Conservation (phyloP, 2,797 vertebrate species). For the Coregonus ussuriensis region DNA sequence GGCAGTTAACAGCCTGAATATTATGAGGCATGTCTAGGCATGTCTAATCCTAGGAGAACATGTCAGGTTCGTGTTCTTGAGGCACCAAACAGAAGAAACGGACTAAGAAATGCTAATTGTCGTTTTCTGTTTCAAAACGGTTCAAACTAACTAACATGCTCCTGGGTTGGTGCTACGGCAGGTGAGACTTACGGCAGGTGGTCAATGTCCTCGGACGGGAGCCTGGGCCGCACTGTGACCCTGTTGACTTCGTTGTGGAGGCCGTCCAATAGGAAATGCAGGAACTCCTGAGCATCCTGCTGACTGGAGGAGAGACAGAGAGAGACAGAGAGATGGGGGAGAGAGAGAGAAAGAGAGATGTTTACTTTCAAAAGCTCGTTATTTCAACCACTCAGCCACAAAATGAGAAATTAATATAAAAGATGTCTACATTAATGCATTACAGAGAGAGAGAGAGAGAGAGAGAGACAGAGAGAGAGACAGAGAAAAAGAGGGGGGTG, state of each 20-base stretch:
- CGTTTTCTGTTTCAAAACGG: not conserved
- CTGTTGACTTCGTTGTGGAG: constrained; percentile 94
- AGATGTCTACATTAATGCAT: not conserved
- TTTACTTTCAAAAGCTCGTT: not conserved
- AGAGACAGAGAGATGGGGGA: not conserved
- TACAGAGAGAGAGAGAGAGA: not conserved
- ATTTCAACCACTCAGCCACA: not conserved
- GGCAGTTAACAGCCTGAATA: not conserved
- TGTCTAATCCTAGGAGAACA: not conserved
- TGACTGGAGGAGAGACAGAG: constrained; percentile 75
- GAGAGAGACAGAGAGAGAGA: not conserved
- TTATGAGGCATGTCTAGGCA: not conserved
- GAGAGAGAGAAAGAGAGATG: not conserved
- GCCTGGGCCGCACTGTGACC: constrained; percentile 75
- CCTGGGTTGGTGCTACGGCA: not conserved
- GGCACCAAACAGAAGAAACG: not conserved
- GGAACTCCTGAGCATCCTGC: constrained; percentile 96
- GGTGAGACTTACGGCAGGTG: constrained; percentile 85
- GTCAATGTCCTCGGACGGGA: constrained; percentile 80
- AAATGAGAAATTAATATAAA: not conserved
- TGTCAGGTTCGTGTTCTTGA: not conserved
- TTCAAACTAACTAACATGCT: not conserved
- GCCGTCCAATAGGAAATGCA: constrained; percentile 91
- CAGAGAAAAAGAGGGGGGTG: not conserved
- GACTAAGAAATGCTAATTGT: not conserved